Evolutionary conservation across 2,888 invertebrate species (phyloP).

Genomic region (Caenorhabditis auriculariae): DNA sequence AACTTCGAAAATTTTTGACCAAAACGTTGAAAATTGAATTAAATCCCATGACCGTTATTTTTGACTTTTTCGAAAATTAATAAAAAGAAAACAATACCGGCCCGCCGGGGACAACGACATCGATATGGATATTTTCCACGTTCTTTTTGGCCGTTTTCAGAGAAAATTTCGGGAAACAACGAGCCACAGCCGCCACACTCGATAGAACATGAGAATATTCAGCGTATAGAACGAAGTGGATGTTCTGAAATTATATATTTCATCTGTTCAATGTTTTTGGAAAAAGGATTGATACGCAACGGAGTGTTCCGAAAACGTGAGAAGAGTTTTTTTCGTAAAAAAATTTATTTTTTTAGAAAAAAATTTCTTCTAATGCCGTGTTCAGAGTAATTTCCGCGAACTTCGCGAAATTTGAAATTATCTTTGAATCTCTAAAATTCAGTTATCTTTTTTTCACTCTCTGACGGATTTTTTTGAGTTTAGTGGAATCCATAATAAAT

Average conservation of each 20-base stretch:
- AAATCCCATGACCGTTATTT: conserved; percentile 1
- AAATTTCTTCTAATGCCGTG: too few relatives aligned
- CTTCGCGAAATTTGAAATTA: too few relatives aligned
- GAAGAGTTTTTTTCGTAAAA: too few relatives aligned
- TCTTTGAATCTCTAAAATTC: too few relatives aligned
- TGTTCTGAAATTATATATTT: conserved; percentile 22
- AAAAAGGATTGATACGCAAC: too few relatives aligned
- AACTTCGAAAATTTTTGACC: too few relatives aligned
- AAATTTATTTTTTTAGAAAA: too few relatives aligned
- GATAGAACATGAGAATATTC: conserved; percentile 76
- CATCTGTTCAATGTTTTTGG: not conserved
- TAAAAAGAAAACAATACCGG: conserved; percentile 23
- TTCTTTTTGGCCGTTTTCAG: conserved; percentile 66
- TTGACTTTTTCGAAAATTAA: conserved; percentile 34
- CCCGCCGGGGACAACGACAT: conserved; percentile 48
- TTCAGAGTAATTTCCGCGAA: too few relatives aligned
- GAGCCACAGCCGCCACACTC: conserved; percentile 79
- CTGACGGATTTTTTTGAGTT: too few relatives aligned
- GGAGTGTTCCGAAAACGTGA: too few relatives aligned
- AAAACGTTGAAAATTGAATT: not conserved
- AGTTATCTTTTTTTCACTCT: too few relatives aligned
- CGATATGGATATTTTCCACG: conserved; percentile 33
- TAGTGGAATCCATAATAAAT: not conserved
- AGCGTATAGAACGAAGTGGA: conserved; percentile 45
- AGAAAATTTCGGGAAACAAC: conserved; percentile 78